phyloP scores from a whole-genome alignment of 2,113 vertebrate genomes.

The Jacana jacana region DNA sequence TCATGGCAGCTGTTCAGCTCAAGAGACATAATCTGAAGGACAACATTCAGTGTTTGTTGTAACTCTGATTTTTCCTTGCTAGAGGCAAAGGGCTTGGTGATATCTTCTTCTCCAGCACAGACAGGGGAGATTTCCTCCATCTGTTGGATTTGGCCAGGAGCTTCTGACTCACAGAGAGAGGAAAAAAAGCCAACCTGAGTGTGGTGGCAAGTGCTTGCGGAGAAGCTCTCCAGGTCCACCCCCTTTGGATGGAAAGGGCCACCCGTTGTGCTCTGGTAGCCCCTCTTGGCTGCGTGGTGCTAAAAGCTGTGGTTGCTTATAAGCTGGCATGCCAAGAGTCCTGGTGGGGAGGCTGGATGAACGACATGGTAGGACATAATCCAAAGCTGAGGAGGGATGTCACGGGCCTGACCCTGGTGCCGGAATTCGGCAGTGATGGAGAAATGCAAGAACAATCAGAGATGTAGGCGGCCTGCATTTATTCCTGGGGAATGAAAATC shows the following conservation, averaged over 20 bases:
- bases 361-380: background rate
- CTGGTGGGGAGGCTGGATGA: background rate
- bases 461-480: background rate
- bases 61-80: constrained; percentile 22
- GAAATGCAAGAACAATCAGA: background rate
- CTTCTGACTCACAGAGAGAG: background rate
- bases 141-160: constrained; percentile 1
- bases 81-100: background rate
- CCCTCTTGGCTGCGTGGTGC: background rate
- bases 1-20: background rate
- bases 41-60: background rate
- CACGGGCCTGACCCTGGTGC: fast-evolving
- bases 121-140: constrained; percentile 27
- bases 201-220: background rate
- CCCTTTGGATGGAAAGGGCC: background rate
- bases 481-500: background rate
- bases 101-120: background rate
- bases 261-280: background rate
- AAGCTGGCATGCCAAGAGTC: background rate
- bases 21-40: background rate
- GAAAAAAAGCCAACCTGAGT: background rate
- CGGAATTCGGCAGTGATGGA: background rate
- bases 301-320: background rate
- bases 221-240: background rate
- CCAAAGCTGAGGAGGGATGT: background rate